Base-by-base conservation (phyloP, 1,140 invertebrate genomes). In the Pseudoatta argentina region DNA sequence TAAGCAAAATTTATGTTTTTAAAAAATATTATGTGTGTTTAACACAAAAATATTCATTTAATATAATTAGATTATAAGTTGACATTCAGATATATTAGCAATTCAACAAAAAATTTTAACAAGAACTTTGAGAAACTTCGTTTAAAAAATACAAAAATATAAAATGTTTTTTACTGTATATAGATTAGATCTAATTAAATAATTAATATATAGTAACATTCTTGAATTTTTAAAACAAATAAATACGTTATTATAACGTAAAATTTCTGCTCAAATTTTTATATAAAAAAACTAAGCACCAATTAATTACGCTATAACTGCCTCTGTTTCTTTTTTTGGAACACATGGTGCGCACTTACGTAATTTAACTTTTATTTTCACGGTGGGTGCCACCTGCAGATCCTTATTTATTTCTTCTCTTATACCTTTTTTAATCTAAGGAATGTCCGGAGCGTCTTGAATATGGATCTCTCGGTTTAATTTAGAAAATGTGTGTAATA, bases 331-430 rank as follows among this genome's bases (percentile, higher is more conserved):
- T 44, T n/a, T 48, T 64, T 64, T 18, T 8, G 16, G 44, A 78
- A 78, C 18, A 14, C 39, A 14, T 16, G 7, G n/a, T 14, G 57
- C 12, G 16, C 53, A 73, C 14, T 69, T 69, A 55, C 0, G n/a
- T 79, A 39, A 81, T 39, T 44, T 39, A 44, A 81, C 21, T 71
- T 81, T 71, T 81, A 79, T 69, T 21, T 51, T 53, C 24, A 44
- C 18, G n/a, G 12, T 39, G 51, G 18, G 21, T 48, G 39, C 16
- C 59, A 24, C 18, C 7, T 66, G 44, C 44, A 67, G 61, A 34
- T 66, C 12, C 5, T 55, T 10, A 12, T 0, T 4, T 18, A 14
- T 67, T n/a, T 79, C 39, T 53, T 39, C 4, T 67, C 27, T 10
- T 24, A 3, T 48, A 21, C 27, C 8, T 39, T 79, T 69, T 69